phyloP scores from a whole-genome alignment of 2,113 vertebrate genomes.

The Sorex araneus region DNA sequence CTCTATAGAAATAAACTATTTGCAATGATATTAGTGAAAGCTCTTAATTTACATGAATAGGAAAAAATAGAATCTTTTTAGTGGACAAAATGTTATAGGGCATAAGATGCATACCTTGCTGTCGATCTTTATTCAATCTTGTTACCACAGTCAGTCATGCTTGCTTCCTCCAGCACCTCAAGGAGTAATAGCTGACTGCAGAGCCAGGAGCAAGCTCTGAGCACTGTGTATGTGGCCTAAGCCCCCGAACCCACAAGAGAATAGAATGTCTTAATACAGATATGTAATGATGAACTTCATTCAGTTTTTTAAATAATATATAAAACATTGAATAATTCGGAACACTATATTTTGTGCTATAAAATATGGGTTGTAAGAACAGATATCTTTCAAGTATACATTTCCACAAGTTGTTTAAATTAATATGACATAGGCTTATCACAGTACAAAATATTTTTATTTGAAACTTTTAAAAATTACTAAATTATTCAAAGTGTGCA shows the following conservation, averaged over 20 bases:
- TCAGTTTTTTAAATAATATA: no score
- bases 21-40: not conserved
- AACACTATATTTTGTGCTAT: not conserved
- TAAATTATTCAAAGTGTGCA: not conserved
- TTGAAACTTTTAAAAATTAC: not conserved
- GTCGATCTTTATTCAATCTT: no score
- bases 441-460: not conserved
- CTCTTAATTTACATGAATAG: not conserved
- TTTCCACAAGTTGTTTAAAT: not conserved
- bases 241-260: no score
- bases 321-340: not conserved
- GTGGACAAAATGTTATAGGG: not conserved
- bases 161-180: no score
- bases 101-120: no score
- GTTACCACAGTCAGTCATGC: no score
- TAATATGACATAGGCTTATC: not conserved
- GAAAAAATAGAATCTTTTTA: not conserved
- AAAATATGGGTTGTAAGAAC: not conserved
- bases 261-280: no score
- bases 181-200: no score
- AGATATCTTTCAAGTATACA: not conserved
- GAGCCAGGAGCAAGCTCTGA: no score
- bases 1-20: not conserved
- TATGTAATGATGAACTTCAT: no score
- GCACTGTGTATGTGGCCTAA: no score